Evolutionary conservation across 2,888 invertebrate species (phyloP), one percentile per base, ranked within the genome.

Genomic region (Lasioglossum lativentre): DNA sequence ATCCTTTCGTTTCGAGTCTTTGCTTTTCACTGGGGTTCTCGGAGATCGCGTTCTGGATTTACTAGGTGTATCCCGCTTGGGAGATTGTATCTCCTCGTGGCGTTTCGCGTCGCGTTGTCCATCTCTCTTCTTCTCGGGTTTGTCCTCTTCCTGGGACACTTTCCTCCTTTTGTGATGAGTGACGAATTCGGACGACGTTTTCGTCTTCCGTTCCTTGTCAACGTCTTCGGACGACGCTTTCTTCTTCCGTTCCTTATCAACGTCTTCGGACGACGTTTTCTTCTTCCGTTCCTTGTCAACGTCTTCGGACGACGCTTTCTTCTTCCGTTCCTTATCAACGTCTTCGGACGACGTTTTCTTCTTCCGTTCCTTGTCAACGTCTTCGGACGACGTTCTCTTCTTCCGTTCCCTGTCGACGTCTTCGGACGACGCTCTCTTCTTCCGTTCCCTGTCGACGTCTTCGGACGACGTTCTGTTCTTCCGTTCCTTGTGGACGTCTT

Each of bases 1-100:
- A 16, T 80, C 75, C 19, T 30, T 59, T 2, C 52, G 66, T 34
- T 80, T 80, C 38, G 59, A 45, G 8, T 82, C 52, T 12, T 70
- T 74, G 38, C 14, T 34, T 14, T 59, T 66, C 4, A 71, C 45
- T 16, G 56, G 47, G 0, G 73, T 70, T 38, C 56, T 82, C 40
- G 78, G 59, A 2, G 45, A 27, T 34, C 75, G 10, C 8, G 70
- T 70, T 72, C 42, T 76, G 4, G 10, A 16, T 73, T 80, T 84
- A 19, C 56, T 76, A 2, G 76, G 27, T 12, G 16, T 71, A 56
- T 52, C 6, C 14, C 68, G 45, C 10, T n/a, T 56, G 14, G 59
- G 40, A 19, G 14, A 27, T 2, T 14, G 27, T 34, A 63, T 76
- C n/a, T 68, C 59, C 16, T 73, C 38, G 5, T 14, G 45, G 0